Percentiles rank a stretch among this genome's conserved stretches.
These are phyloP conservation scores for Phoenoteleia sp. DNA, from an alignment of 2,888 invertebrate genomes.

Conservation along the genomic window DNA sequence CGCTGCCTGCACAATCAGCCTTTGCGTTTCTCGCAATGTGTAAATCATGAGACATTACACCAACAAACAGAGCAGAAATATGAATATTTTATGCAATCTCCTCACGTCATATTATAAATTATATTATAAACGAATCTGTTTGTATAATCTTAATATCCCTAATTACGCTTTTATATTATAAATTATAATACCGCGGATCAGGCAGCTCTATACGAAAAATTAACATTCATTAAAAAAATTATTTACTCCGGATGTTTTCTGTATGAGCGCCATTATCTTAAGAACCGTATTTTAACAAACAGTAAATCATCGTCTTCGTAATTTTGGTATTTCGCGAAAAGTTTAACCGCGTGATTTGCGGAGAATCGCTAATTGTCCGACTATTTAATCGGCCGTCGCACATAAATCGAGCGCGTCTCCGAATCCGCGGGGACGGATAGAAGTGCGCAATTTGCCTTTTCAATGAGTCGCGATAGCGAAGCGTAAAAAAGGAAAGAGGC, in stretches of 20 bases:
- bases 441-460: slow-evolving; percentile 42
- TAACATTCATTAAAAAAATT: slow-evolving; percentile 38
- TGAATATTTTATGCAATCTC: slow-evolving; percentile 50
- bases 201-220: slow-evolving; percentile 29
- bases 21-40: slow-evolving; percentile 13
- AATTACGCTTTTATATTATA: slow-evolving; percentile 57
- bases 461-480: slow-evolving; percentile 57
- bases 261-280: slow-evolving; percentile 45
- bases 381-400: not conserved
- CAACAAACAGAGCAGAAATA: slow-evolving; percentile 67
- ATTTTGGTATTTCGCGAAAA: slow-evolving; percentile 43
- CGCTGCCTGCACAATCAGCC: slow-evolving; percentile 3
- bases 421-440: not conserved
- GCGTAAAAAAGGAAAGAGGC: slow-evolving; percentile 56
- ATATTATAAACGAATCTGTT: slow-evolving; percentile 62
- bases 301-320: slow-evolving; percentile 49
- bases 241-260: slow-evolving; percentile 35
- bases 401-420: too few relatives aligned
- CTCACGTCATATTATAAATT: slow-evolving; percentile 44
- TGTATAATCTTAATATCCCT: slow-evolving; percentile 37
- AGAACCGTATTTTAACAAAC: slow-evolving; percentile 22
- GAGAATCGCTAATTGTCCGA: slow-evolving; percentile 24
- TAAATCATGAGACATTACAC: slow-evolving; percentile 47
- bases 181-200: slow-evolving; percentile 4
- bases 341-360: slow-evolving; percentile 55